Evolutionary conservation across 2,888 invertebrate genomes (phyloP), one percentile per base, ranked within the genome.

Genomic region (Drosophila kambysellisi): DNA sequence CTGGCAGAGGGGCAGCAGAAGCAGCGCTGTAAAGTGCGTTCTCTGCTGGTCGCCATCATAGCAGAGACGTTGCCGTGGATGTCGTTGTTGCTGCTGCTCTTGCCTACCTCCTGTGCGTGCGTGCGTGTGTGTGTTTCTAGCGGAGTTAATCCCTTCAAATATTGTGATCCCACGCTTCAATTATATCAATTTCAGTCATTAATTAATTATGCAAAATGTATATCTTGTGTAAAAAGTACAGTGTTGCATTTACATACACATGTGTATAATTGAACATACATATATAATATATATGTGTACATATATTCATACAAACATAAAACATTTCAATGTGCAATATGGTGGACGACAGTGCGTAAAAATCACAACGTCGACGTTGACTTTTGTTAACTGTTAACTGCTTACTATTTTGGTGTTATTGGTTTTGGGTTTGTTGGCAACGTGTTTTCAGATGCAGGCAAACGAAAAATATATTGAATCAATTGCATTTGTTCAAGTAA

Each of bases 41-140:
- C 88, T 82, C 79, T 83, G 84, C 70, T 74, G 83, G 86, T 90
- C 85, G 85, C 90, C 88, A 89, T 89, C 89, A 90, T 69, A 89
- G 87, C 74, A 72, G 70, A 75, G 74, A 74, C 57, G 59, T 76
- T 37, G 59, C 57, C 54, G 70, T 68, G 57, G 70, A 66, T 73
- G 68, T 66, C 66, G 68, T 48, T 83, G 68, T 48, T 83, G 79
- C 82, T 68, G 76, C 70, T 74, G 83, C 91, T 90, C 85, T 51
- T 69, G 70, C 53, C 51, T 67, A 37, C 65, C 70, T 79, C 65
- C 65, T 75, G 64, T 71, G 48, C 57, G 35, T 73, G 41, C 20
- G 41, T 66, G 35, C 61, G 50, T 43, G 59, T 53, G 17, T 76
- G 64, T 65, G 64, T 57, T 78, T 79, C 66, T 73, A 72, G 69